phyloP scores from a whole-genome alignment of 2,113 vertebrate species.

The Prunella fulvescens region DNA sequence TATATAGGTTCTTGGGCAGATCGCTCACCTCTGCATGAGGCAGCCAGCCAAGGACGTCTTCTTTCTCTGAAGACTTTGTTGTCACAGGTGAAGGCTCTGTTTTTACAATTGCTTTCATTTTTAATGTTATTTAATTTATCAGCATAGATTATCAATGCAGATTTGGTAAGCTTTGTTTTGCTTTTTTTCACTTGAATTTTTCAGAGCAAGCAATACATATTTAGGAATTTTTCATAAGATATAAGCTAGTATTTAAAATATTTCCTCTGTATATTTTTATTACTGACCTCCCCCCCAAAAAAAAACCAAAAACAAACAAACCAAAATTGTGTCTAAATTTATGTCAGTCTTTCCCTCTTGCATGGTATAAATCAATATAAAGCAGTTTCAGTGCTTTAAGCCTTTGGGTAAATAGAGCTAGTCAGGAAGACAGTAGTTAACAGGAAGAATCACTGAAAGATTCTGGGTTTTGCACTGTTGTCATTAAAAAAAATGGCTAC shows the following conservation, averaged over 20 bases:
- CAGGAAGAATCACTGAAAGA: neutral
- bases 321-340: neutral
- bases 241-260: neutral
- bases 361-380: neutral
- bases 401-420: neutral
- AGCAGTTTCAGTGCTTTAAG: neutral
- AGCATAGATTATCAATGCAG: neutral
- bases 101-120: conserved; percentile 6
- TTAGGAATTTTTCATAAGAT: neutral
- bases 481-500: neutral
- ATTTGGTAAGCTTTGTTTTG: neutral
- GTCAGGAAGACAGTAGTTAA: neutral
- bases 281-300: accelerated
- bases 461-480: neutral
- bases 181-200: neutral
- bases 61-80: conserved; percentile 89
- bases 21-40: conserved; percentile 92
- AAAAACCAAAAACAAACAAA: no score
- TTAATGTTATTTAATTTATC: neutral
- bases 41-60: conserved; percentile 91
- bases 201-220: neutral
- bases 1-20: conserved; percentile 91
- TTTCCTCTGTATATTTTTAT: neutral
- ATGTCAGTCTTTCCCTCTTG: neutral
- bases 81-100: conserved; percentile 79